Conservation (phyloP, 2,888 invertebrate genomes). For the Cosmia pyralina region DNA sequence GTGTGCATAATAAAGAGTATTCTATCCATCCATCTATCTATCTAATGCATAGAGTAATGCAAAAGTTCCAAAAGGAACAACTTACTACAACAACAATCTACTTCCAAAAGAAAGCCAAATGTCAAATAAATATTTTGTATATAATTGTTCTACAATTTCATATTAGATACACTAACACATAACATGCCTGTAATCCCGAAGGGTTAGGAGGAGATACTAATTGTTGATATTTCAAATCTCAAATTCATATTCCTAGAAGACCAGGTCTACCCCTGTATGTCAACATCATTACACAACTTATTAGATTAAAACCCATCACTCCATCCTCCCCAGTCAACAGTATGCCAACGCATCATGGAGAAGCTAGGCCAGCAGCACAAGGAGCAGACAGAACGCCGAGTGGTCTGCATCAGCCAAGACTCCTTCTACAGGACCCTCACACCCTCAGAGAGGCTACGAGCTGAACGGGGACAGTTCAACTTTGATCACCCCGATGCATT, state of each 20-base stretch:
- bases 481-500: constrained; percentile 99
- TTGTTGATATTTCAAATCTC: background rate
- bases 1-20: too few species aligned
- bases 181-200: too few species aligned
- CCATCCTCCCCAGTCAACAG: constrained; percentile 94
- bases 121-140: background rate
- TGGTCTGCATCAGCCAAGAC: constrained; percentile 98
- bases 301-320: background rate
- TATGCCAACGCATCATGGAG: constrained; percentile 99
- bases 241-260: background rate
- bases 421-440: constrained; percentile 98
- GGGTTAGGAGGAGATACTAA: background rate
- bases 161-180: too few species aligned
- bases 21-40: too few species aligned
- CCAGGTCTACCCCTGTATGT: background rate
- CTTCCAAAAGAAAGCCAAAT: background rate
- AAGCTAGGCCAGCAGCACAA: constrained; percentile 98
- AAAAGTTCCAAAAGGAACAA: too few species aligned
- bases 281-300: background rate
- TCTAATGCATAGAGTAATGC: background rate
- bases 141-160: too few species aligned
- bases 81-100: too few species aligned
- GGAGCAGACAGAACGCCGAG: constrained; percentile 96
- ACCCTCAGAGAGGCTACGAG: constrained; percentile 94
- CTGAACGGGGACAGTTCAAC: constrained; percentile 97